Evolutionary conservation across 2,113 vertebrate species (phyloP).

Genomic region (Baryphthengus martii): DNA sequence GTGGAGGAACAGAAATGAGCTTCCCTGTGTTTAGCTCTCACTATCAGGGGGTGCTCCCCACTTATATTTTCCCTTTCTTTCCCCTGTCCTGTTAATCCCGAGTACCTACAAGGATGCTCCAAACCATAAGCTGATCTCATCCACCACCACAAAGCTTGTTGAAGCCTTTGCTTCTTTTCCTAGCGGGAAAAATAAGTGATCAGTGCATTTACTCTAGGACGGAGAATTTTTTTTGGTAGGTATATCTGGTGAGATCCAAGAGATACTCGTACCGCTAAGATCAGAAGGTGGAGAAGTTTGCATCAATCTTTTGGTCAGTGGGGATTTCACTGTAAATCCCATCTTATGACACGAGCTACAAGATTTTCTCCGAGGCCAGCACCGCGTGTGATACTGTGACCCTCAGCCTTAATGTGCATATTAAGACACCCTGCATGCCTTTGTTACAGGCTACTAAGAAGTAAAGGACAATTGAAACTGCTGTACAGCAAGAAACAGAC

Average conservation of each 20-base stretch:
- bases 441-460: not conserved
- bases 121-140: not conserved
- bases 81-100: not conserved
- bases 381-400: not conserved
- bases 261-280: not conserved
- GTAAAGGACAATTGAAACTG: not conserved
- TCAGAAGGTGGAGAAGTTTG: not conserved
- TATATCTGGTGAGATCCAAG: not conserved
- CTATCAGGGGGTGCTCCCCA: not conserved
- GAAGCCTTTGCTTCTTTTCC: not conserved
- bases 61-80: not conserved
- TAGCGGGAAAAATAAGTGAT: not conserved
- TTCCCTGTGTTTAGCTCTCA: not conserved
- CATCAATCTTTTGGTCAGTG: not conserved
- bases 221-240: not conserved
- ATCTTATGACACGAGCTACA: not conserved
- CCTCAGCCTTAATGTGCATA: not conserved
- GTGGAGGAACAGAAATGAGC: not conserved
- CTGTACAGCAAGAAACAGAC: not conserved
- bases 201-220: not conserved
- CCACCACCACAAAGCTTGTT: not conserved
- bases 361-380: not conserved
- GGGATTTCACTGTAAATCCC: not conserved
- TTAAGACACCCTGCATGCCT: not conserved
- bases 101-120: not conserved